Conservation (phyloP, 2,797 vertebrate genomes). For the Esox masquinongy region DNA sequence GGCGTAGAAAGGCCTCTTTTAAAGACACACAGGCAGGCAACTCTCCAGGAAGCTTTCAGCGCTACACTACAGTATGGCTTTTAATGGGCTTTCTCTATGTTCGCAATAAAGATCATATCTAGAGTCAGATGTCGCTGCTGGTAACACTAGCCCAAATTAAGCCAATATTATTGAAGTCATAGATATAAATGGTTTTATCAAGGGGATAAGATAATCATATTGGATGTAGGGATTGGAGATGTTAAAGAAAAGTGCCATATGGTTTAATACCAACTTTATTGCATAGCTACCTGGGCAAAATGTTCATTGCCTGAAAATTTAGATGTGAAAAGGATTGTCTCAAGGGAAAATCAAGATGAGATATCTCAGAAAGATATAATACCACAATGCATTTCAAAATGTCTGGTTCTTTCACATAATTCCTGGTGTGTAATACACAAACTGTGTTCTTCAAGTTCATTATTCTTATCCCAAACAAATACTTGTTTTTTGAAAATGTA, state of each 20-base stretch:
- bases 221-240: conserved; percentile 48
- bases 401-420: too few species aligned
- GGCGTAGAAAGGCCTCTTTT: conserved; percentile 57
- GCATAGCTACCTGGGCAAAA: too few species aligned
- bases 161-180: conserved; percentile 43
- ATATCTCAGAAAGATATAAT: too few species aligned
- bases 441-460: too few species aligned
- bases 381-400: too few species aligned
- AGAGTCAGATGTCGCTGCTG: conserved; percentile 58
- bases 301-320: too few species aligned
- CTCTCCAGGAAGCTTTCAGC: conserved; percentile 61
- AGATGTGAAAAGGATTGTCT: too few species aligned
- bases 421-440: too few species aligned
- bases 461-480: too few species aligned
- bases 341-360: too few species aligned
- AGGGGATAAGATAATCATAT: conserved; percentile 42
- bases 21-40: conserved; percentile 53
- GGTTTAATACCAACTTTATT: conserved; percentile 65
- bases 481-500: too few species aligned
- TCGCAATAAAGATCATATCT: conserved; percentile 73
- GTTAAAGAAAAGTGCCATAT: conserved; percentile 63
- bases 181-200: conserved; percentile 57
- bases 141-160: conserved; percentile 64
- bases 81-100: conserved; percentile 65
- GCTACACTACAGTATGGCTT: conserved; percentile 56